phyloP scores from a whole-genome alignment of 2,113 vertebrate genomes.

The Tautogolabrus adspersus region DNA sequence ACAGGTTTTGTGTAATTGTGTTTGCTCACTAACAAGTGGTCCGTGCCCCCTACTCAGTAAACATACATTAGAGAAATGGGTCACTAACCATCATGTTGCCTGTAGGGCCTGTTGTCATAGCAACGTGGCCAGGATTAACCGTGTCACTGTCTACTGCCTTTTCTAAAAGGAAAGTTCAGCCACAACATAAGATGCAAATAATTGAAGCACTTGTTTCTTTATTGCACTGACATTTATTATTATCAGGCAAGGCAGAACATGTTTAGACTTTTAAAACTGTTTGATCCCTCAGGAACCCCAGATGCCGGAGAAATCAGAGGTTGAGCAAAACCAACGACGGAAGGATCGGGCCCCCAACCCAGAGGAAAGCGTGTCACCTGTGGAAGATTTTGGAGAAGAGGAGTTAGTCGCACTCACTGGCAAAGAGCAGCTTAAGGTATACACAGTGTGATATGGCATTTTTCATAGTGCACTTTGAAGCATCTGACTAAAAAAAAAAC shows the following conservation, averaged over 20 bases:
- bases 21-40: constrained; percentile 48
- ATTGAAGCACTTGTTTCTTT: neutral
- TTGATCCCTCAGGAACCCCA: constrained; percentile 57
- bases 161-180: constrained; percentile 34
- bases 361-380: constrained; percentile 49
- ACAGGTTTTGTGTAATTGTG: constrained; percentile 20
- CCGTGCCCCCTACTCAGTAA: constrained; percentile 37
- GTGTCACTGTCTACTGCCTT: constrained; percentile 38
- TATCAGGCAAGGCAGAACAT: neutral
- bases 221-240: constrained; percentile 1
- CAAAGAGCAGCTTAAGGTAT: constrained; percentile 83
- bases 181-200: neutral
- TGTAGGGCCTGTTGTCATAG: constrained; percentile 78
- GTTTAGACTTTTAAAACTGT: neutral
- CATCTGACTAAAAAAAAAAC: neutral
- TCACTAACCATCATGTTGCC: constrained; percentile 77
- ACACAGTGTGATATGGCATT: neutral
- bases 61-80: constrained; percentile 78
- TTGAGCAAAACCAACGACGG: constrained; percentile 33
- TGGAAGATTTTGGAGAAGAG: constrained; percentile 60
- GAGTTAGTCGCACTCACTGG: constrained; percentile 68
- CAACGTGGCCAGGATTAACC: constrained; percentile 68
- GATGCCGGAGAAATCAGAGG: constrained; percentile 28
- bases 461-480: neutral
- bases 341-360: constrained; percentile 13